Evolutionary conservation across 2,113 vertebrate species (phyloP).

Genomic region (Poecile atricapillus): DNA sequence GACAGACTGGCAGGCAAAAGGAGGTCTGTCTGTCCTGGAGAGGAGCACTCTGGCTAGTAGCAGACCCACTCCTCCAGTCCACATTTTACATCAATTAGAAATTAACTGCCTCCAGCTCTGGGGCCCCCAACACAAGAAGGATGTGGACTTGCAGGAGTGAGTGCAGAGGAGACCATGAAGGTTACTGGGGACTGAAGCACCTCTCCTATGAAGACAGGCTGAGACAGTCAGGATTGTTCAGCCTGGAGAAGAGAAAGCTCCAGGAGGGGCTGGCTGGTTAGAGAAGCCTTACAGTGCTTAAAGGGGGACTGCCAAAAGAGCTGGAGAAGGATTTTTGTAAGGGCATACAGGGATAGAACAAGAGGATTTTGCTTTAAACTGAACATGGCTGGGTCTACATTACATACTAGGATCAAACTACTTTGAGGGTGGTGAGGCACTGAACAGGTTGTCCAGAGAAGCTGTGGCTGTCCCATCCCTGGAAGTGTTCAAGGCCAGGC

Average conservation of each 20-base stretch:
- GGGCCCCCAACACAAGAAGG: too few relatives aligned
- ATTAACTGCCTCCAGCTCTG: background rate
- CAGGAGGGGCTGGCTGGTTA: background rate
- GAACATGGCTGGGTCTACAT: background rate
- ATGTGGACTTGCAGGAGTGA: background rate
- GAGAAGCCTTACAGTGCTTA: background rate
- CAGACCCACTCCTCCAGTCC: background rate
- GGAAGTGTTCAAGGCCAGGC: background rate
- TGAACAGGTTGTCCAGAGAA: background rate
- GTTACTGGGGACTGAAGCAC: background rate
- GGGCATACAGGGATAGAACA: background rate
- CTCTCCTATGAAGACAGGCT: background rate
- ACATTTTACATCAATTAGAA: background rate
- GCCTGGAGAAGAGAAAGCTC: background rate
- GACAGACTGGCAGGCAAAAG: background rate
- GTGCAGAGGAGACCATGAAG: background rate
- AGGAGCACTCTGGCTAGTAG: background rate
- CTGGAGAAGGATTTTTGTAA: background rate
- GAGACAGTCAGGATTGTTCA: background rate
- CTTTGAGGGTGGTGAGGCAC: background rate
- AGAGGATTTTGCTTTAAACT: background rate
- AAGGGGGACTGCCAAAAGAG: background rate
- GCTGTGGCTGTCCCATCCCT: background rate
- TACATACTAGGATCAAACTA: background rate
- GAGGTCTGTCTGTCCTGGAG: background rate